Conservation (phyloP, 2,888 invertebrate species). For the Cynaeus angustus region DNA sequence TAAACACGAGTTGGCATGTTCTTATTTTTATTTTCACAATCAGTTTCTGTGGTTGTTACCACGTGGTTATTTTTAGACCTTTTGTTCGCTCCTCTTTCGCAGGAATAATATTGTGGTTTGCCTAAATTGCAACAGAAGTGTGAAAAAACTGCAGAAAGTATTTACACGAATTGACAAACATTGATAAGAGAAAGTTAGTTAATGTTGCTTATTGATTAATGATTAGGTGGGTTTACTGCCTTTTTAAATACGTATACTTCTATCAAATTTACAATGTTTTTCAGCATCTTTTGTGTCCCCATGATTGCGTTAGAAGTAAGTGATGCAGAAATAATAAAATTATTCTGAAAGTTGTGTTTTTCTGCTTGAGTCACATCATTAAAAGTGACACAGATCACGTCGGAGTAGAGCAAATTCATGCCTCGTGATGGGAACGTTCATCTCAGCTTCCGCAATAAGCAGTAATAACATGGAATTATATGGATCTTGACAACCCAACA, state of each 20-base stretch:
- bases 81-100: no score
- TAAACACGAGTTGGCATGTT: not conserved
- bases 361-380: slow-evolving; percentile 37
- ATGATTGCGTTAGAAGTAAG: not conserved
- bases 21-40: not conserved
- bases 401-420: slow-evolving; percentile 42
- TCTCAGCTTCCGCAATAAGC: slow-evolving; percentile 56
- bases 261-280: no score
- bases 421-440: slow-evolving; percentile 53
- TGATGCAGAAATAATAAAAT: slow-evolving; percentile 17
- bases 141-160: not conserved
- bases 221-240: no score
- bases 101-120: no score
- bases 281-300: no score
- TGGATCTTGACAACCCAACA: slow-evolving; percentile 52
- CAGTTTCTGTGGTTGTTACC: not conserved
- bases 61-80: no score
- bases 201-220: no score
- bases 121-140: no score
- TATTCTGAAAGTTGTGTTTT: slow-evolving; percentile 20
- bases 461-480: slow-evolving; percentile 56
- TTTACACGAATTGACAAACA: no score
- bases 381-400: slow-evolving; percentile 49
- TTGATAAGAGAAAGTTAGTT: no score
- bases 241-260: no score